phyloP scores from a whole-genome alignment of 2,113 vertebrate genomes.

The Rhineura floridana region DNA sequence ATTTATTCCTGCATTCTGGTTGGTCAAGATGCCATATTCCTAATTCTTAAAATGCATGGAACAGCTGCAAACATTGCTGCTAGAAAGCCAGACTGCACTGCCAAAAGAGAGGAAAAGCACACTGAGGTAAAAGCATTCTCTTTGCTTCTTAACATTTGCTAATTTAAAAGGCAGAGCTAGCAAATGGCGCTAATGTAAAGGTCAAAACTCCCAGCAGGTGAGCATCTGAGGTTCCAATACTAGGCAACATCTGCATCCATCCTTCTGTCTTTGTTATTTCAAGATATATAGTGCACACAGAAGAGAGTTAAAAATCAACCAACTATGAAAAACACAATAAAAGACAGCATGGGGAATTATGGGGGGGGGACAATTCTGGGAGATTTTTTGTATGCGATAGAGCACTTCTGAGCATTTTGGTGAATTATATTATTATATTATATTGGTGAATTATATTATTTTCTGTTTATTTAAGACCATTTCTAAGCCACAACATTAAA shows the following conservation, averaged over 20 bases:
- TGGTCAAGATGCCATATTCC: neutral
- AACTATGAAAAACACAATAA: no score
- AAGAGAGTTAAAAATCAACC: no score
- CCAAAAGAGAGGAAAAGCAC: neutral
- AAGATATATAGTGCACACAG: no score
- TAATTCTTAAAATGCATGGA: neutral
- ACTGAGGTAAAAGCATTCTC: neutral
- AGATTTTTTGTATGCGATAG: no score
- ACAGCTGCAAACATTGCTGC: neutral
- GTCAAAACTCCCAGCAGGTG: neutral
- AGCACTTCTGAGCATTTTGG: no score
- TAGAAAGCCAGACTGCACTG: neutral
- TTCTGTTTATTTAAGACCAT: no score
- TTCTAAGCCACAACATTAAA: no score
- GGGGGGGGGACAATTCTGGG: no score
- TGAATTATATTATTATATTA: no score
- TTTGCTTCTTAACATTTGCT: neutral
- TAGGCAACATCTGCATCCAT: neutral
- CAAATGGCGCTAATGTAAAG: neutral
- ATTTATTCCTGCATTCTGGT: neutral
- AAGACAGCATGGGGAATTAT: no score
- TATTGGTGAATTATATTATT: no score
- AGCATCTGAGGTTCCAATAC: neutral
- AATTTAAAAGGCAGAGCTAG: neutral
- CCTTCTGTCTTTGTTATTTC: no score